phyloP scores from a whole-genome alignment of 2,113 vertebrate species.

The Nesospiza acunhae region DNA sequence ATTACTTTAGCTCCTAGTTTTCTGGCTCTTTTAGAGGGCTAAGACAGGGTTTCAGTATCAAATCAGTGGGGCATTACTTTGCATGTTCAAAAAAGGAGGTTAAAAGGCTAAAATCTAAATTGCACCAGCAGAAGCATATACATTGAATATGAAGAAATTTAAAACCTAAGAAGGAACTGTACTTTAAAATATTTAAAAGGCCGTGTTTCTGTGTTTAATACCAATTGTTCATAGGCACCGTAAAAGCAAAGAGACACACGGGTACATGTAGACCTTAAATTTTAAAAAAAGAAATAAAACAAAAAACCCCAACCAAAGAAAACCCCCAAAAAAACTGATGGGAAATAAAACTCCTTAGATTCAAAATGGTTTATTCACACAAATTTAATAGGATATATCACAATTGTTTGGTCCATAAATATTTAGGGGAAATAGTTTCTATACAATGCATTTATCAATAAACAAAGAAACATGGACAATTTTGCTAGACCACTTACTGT shows the following conservation, averaged over 20 bases:
- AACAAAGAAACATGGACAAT: slow-evolving; percentile 99
- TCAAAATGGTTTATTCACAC: slow-evolving; percentile 99
- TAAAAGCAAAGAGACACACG: slow-evolving; percentile 57
- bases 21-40: slow-evolving; percentile 75
- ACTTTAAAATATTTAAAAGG: slow-evolving; percentile 58
- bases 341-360: slow-evolving; percentile 99
- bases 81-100: slow-evolving; percentile 71
- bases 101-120: slow-evolving; percentile 63
- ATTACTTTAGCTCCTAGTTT: slow-evolving; percentile 82
- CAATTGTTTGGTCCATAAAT: slow-evolving; percentile 99
- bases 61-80: slow-evolving; percentile 97
- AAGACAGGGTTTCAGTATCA: slow-evolving; percentile 82
- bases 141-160: slow-evolving; percentile 56
- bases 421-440: slow-evolving; percentile 99
- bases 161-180: slow-evolving; percentile 56
- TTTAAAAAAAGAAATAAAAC: not conserved
- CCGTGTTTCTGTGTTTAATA: slow-evolving; percentile 48
- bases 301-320: not conserved
- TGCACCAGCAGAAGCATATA: slow-evolving; percentile 63
- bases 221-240: slow-evolving; percentile 47
- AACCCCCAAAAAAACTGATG: slow-evolving; percentile 69
- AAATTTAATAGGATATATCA: slow-evolving; percentile 99
- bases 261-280: slow-evolving; percentile 46
- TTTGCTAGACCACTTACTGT: slow-evolving; percentile 99
- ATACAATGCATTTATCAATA: slow-evolving; percentile 99